Evolutionary conservation across 2,113 vertebrate species (phyloP), one percentile per base, ranked within the genome.

Genomic region (Alligator sinensis): DNA sequence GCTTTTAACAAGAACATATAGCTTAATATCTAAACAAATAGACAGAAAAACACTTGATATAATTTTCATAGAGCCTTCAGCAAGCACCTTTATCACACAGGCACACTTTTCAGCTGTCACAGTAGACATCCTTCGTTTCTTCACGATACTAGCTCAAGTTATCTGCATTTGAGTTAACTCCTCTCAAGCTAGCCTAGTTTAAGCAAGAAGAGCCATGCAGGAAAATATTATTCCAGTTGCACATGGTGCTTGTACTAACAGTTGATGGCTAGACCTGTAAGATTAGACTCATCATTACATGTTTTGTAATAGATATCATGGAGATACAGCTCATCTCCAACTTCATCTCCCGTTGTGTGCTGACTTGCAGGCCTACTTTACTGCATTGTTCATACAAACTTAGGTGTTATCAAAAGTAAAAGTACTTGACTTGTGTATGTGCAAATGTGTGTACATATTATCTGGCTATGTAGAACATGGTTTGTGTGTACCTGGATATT

Each of bases 101-200:
- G 34, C 34, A 34, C 34, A 34, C 34, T 34, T 34, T 34, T 34
- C 34, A 34, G 34, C 34, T 34, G 34, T 34, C 34, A 34, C 34
- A 34, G 22, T 4, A 63, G 58, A 58, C 4, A 1, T 77, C 8
- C 13, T 58, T 90, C n/a, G 30, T n/a, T 27, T 70, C 28, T 70
- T 34, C n/a, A 70, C 28, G 5, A 18, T 15, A 3, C 34, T 70
- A 70, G 19, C n/a, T 34, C 34, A 18, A 34, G n/a, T 70, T 70
- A 70, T 4, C 66, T 70, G 11, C n/a, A 70, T 30, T 70, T 30
- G n/a, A 70, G 34, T 77, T 77, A 30, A 14, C 85, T 92, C 19
- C 17, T 78, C 10, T 2, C 0, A 0, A 22, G 4, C 54, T 87
- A 1, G 0, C 38, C 79, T 84, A 86, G 47, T 63, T 85, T 34